Conservation (phyloP, 2,113 vertebrate genomes). For the Chaetura pelagica region DNA sequence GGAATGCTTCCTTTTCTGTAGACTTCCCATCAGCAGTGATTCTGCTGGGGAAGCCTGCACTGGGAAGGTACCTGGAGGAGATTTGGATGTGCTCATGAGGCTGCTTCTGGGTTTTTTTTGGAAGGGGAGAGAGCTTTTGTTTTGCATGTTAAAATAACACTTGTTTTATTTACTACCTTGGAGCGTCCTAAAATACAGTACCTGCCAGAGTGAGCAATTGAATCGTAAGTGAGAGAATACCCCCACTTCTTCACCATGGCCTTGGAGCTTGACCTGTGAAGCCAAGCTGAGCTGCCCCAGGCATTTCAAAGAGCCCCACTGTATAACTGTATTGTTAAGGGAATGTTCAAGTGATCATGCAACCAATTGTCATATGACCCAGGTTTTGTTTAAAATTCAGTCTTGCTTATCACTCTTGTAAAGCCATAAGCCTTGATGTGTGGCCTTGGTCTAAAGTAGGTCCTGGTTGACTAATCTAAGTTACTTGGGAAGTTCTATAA, state of each 20-base stretch:
- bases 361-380: constrained; percentile 70
- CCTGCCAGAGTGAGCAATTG: background rate
- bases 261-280: background rate
- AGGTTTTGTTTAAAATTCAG: constrained; percentile 64
- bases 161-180: background rate
- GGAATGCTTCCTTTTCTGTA: background rate
- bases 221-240: background rate
- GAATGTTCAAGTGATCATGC: constrained; percentile 36
- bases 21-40: fast-evolving
- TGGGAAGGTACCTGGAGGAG: background rate
- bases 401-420: constrained; percentile 61
- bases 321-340: background rate
- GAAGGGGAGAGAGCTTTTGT: background rate
- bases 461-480: constrained; percentile 85
- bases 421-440: constrained; percentile 78
- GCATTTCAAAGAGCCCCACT: constrained; percentile 7
- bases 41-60: background rate
- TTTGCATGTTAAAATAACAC: background rate
- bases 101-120: background rate
- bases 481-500: constrained; percentile 67
- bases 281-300: background rate
- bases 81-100: background rate
- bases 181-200: background rate
- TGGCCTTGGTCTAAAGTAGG: constrained; percentile 80
- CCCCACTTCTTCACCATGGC: fast-evolving